Base-by-base conservation (phyloP, 2,797 vertebrate species). In the Pseudochirops corinnae region DNA sequence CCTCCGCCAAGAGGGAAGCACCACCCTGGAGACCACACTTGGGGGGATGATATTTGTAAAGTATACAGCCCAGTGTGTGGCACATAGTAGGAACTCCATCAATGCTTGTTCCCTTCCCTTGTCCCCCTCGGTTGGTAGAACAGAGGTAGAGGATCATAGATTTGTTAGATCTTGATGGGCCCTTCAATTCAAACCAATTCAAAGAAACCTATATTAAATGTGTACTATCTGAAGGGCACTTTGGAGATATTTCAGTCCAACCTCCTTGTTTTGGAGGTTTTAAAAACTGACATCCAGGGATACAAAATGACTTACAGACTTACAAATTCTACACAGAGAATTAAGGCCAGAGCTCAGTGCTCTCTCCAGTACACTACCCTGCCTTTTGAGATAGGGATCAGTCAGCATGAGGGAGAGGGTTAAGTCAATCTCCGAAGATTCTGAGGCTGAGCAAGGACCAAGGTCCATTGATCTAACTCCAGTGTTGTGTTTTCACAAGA, bases 251-350 rank as follows among this genome's bases (percentile, higher is more conserved):
- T 87, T 50, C 46, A 46, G 21, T 87, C 10, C 39, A 87, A 50
- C 18, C 21, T 82, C 24, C 21, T 87, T 82, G 7, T 26, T 26
- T 24, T 46, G 21, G 9, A 82, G 39, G 21, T 46, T 82, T 82
- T 50, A 1, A 95, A 96, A 90, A 92, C 62, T 93, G 92, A 92
- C 56, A 16, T 91, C 94, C 53, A 87, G 62, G 56, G 39, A 87
- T 10, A 11, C 1, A 24, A 67, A 52, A 82, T 31, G 50, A 60
- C 5, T 26, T 5, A 18, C 46, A 46, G 46, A 46, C 46, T 46
- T 91, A 52, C 52, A 4, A 1, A 62, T 60, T 28, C 56, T 55
- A 90, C 56, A 55, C 24, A 56, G 58, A 82, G 21, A 46, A 87
- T 87, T 26, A 26, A n/a, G 67, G 67, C 18, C 67, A 82, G 74